phyloP scores from a whole-genome alignment of 2,797 vertebrate genomes.

The Catamblyrhynchus diadema region DNA sequence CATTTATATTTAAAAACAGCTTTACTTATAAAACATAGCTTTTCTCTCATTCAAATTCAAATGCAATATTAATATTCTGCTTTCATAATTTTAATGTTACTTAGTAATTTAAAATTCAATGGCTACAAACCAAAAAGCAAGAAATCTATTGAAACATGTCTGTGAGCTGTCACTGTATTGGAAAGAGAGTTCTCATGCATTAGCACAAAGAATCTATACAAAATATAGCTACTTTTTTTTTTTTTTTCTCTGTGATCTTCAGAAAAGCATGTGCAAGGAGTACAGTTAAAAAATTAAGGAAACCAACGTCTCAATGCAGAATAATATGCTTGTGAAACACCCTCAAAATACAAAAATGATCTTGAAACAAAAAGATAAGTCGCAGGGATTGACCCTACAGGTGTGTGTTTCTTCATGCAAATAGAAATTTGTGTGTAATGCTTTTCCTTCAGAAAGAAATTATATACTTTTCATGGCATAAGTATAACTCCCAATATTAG shows the following conservation, averaged over 20 bases:
- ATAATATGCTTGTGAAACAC: neutral
- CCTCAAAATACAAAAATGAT: neutral
- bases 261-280: neutral
- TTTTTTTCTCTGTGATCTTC: neutral
- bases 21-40: neutral
- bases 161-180: neutral
- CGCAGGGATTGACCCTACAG: neutral
- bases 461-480: neutral
- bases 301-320: neutral
- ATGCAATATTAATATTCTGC: neutral
- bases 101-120: neutral
- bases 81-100: neutral
- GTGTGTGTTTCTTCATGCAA: neutral
- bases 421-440: neutral
- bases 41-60: neutral
- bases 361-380: neutral
- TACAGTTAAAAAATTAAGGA: neutral
- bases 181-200: neutral
- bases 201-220: neutral
- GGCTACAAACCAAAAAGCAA: neutral
- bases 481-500: neutral
- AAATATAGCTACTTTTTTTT: neutral
- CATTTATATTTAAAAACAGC: neutral
- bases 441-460: neutral
- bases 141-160: neutral